Conservation (phyloP, 2,888 invertebrate genomes). For the Plemyria rubiginata region DNA sequence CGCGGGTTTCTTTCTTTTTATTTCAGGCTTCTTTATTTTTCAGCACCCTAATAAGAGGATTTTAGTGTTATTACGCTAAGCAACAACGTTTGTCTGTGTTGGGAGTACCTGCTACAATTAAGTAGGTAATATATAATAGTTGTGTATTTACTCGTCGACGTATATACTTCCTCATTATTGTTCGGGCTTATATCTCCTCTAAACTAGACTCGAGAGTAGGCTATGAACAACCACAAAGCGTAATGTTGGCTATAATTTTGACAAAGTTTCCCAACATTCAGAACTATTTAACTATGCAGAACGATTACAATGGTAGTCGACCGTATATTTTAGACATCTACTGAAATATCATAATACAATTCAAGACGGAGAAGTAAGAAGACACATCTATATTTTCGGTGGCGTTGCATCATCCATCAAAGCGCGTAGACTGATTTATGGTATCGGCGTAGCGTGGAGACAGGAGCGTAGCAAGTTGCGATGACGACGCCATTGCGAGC, state of each 20-base stretch:
- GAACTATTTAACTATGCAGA: constrained; percentile 21
- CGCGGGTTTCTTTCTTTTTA: constrained; percentile 59
- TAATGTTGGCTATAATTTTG: constrained; percentile 31
- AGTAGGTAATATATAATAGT: constrained; percentile 13
- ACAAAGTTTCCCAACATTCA: constrained; percentile 24
- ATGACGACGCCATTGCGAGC: constrained; percentile 76
- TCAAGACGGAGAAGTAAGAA: constrained; percentile 47
- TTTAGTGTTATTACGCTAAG: constrained; percentile 38
- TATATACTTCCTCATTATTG: constrained; percentile 24
- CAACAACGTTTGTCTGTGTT: constrained; percentile 30
- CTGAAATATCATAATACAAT: constrained; percentile 12
- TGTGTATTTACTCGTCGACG: constrained; percentile 26
- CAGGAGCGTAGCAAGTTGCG: constrained; percentile 69
- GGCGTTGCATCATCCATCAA: constrained; percentile 72
- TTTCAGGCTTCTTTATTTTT: constrained; percentile 59
- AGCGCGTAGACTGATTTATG: constrained; percentile 79
- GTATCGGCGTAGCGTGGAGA: constrained; percentile 68
- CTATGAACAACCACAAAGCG: constrained; percentile 28
- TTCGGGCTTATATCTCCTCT: constrained; percentile 23
- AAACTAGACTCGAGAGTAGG: constrained; percentile 26
- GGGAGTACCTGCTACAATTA: constrained; percentile 20
- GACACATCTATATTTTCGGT: constrained; percentile 55
- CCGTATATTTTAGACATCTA: constrained; percentile 9
- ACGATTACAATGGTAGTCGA: constrained; percentile 17
- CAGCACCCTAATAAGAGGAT: constrained; percentile 56